Conservation (phyloP, 2,113 vertebrate species). For the Oreochromis aureus region DNA sequence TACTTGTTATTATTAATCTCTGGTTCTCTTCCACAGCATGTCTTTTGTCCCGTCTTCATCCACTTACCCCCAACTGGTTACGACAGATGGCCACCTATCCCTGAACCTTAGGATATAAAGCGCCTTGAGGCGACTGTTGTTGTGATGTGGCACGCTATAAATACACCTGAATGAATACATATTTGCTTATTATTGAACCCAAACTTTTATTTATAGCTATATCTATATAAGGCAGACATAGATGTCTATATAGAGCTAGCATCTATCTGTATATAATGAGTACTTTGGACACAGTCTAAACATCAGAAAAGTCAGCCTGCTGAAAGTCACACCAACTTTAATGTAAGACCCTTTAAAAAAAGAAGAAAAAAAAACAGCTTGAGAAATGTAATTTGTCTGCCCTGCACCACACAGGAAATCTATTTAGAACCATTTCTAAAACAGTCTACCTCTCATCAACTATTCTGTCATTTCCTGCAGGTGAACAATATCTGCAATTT, state of each 20-base stretch:
- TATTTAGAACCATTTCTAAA: background rate
- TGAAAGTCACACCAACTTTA: background rate
- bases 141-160: fast-evolving
- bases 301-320: background rate
- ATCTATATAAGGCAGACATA: background rate
- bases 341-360: background rate
- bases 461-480: background rate
- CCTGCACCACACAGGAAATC: background rate
- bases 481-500: conserved; percentile 16
- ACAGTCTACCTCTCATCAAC: background rate
- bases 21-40: background rate
- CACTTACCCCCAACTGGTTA: background rate
- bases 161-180: background rate
- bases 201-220: background rate
- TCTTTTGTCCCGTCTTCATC: background rate
- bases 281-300: background rate
- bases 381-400: background rate
- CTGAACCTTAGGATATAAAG: background rate
- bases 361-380: background rate
- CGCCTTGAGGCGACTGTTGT: background rate
- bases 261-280: background rate
- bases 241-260: background rate
- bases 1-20: background rate
- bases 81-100: background rate
- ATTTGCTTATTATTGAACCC: background rate